Percentiles rank a stretch among this genome's conserved stretches.
Conservation (phyloP, 1,140 invertebrate species). For the Piezodorus guildinii region DNA sequence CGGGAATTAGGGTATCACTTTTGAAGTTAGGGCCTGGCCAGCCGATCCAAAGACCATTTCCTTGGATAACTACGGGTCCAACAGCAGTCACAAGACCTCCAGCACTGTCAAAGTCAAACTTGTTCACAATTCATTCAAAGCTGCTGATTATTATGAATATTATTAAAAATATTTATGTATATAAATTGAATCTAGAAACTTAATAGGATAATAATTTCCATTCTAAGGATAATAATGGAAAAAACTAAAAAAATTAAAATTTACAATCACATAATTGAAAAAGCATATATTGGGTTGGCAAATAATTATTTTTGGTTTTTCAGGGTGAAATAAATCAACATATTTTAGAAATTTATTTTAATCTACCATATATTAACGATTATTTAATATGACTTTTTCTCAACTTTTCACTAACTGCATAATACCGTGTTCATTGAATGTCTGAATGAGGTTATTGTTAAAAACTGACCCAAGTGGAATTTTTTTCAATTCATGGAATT, state of each 20-base stretch:
- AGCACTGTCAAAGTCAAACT: conserved; percentile 43
- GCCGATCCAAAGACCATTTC: conserved; percentile 76
- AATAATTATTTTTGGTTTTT: too few species aligned
- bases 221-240: neutral
- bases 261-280: neutral
- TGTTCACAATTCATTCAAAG: neutral
- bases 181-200: neutral
- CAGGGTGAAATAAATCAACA: too few species aligned
- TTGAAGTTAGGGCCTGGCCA: conserved; percentile 75
- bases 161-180: neutral
- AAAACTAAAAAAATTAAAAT: neutral
- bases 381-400: too few species aligned
- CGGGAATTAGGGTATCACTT: conserved; percentile 59
- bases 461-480: too few species aligned
- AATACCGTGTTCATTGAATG: too few species aligned
- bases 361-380: too few species aligned
- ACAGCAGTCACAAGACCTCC: conserved; percentile 82
- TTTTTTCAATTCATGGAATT: too few species aligned
- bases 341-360: too few species aligned
- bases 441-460: too few species aligned
- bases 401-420: too few species aligned
- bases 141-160: neutral
- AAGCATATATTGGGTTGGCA: too few species aligned
- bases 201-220: neutral
- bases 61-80: conserved; percentile 73